phyloP scores from a whole-genome alignment of 2,113 vertebrate species.

The Campylorhamphus procurvoides region DNA sequence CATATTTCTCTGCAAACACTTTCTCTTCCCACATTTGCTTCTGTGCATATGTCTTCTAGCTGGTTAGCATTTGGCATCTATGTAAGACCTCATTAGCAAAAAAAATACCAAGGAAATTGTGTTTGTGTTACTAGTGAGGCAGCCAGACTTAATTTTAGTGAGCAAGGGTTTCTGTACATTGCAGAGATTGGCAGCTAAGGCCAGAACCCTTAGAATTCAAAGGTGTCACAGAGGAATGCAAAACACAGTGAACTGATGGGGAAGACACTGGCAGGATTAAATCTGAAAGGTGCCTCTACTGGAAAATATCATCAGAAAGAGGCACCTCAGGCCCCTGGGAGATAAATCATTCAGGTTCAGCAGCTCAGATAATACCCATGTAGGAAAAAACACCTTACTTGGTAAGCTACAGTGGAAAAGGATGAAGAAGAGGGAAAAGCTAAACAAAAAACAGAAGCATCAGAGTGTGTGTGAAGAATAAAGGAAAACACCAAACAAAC shows the following conservation, averaged over 20 bases:
- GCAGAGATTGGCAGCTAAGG: background rate
- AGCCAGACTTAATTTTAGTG: background rate
- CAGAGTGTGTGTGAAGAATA: background rate
- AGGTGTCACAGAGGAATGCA: background rate
- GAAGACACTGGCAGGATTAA: background rate
- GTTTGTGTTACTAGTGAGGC: background rate
- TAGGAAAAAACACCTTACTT: background rate
- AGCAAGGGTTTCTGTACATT: background rate
- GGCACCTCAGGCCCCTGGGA: no score
- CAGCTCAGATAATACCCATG: background rate
- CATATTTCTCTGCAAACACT: background rate
- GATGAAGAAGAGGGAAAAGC: background rate
- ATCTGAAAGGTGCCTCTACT: background rate
- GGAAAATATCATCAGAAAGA: background rate
- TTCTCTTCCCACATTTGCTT: background rate
- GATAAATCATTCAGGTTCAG: background rate
- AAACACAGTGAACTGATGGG: background rate
- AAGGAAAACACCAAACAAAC: background rate
- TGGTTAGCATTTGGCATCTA: background rate
- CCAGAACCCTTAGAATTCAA: background rate
- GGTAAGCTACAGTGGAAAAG: background rate
- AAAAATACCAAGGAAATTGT: background rate
- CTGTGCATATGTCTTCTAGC: background rate
- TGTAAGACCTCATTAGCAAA: background rate
- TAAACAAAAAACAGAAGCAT: background rate